Evolutionary conservation across 2,797 vertebrate genomes (phyloP).

Genomic region (Trachops cirrhosus): DNA sequence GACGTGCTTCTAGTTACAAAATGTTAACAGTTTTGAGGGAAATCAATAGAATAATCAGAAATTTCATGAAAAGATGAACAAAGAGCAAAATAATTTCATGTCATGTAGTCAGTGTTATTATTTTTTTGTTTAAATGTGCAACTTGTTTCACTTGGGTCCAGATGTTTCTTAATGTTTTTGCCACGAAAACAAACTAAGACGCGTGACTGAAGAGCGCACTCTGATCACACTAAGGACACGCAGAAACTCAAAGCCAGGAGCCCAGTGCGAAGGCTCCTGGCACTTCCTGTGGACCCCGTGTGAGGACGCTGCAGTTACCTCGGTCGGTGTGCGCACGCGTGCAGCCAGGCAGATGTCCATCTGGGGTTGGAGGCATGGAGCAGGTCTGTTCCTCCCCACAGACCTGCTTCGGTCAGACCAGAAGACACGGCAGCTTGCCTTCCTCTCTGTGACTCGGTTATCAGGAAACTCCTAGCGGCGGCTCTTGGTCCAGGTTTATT

Average conservation of each 20-base stretch:
- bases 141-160: not conserved
- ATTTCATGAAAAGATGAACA: slow-evolving; percentile 45
- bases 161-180: not conserved
- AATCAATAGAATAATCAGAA: slow-evolving; percentile 68
- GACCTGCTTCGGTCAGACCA: not conserved
- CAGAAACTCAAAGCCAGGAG: not conserved
- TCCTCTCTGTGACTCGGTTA: not conserved
- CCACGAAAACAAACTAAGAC: not conserved
- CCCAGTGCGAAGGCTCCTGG: rapidly evolving
- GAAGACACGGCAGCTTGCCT: not conserved
- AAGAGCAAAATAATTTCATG: not conserved
- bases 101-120: not conserved
- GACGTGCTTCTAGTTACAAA: slow-evolving; percentile 17
- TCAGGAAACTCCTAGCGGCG: not conserved
- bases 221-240: not conserved
- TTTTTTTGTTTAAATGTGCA: not conserved
- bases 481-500: not conserved
- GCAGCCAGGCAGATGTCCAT: not conserved
- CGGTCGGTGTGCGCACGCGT: too few relatives aligned
- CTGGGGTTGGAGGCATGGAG: not conserved
- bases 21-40: slow-evolving; percentile 51
- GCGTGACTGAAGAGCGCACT: not conserved
- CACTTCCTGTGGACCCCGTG: not conserved
- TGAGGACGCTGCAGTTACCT: rapidly evolving
- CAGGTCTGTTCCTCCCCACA: not conserved